Evolutionary conservation across 2,113 vertebrate genomes (phyloP).

Genomic region (Andinoacara biseriatus): DNA sequence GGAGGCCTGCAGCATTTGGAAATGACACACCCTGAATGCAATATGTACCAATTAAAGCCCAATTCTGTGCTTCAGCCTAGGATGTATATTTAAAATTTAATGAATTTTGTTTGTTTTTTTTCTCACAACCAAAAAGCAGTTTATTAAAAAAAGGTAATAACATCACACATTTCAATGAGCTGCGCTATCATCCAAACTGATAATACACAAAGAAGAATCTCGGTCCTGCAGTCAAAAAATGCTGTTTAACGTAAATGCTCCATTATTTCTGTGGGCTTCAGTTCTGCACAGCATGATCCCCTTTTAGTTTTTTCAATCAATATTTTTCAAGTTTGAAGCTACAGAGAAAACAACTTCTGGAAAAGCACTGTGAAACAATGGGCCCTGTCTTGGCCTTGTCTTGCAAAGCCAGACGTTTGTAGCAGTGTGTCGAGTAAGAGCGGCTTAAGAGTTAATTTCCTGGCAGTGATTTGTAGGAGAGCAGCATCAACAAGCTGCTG

Average conservation of each 20-base stretch:
- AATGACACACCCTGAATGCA: constrained; percentile 16
- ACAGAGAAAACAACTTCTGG: constrained; percentile 46
- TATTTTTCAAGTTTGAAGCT: constrained; percentile 46
- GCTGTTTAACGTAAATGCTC: constrained; percentile 9
- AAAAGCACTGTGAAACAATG: constrained; percentile 43
- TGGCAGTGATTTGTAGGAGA: constrained; percentile 71
- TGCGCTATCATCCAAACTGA: neutral
- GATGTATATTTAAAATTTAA: constrained; percentile 4
- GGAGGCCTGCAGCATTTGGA: constrained; percentile 13
- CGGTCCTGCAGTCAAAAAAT: constrained; percentile 10
- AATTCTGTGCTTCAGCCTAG: constrained; percentile 1
- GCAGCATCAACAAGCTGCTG: constrained; percentile 68
- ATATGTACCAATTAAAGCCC: constrained; percentile 22
- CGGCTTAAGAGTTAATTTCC: constrained; percentile 73
- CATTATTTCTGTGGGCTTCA: constrained; percentile 19
- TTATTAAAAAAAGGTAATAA: neutral
- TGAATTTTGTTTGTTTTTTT: neutral
- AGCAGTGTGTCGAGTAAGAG: constrained; percentile 52
- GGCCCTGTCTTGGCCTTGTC: constrained; percentile 20
- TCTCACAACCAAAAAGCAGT: neutral
- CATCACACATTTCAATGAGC: constrained; percentile 1
- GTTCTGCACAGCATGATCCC: constrained; percentile 15
- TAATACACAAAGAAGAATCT: neutral
- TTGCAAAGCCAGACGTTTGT: constrained; percentile 54
- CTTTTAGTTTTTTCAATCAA: constrained; percentile 48